Percentiles rank a stretch among this genome's conserved stretches.
phyloP scores from a whole-genome alignment of 2,113 vertebrate genomes.

The Penelope pileata region DNA sequence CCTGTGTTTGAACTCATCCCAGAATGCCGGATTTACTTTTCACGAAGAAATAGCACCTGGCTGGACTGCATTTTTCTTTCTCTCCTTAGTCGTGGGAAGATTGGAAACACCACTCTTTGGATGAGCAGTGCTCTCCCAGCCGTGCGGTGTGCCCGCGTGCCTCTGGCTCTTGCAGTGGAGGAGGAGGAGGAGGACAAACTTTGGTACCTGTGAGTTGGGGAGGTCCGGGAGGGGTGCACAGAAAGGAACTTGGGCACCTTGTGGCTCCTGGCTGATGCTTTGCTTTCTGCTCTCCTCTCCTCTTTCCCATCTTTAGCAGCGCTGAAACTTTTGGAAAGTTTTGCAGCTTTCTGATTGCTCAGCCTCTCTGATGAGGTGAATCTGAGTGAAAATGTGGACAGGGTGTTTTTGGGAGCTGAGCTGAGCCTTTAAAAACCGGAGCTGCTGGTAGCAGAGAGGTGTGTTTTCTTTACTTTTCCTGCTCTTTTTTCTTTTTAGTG shows the following conservation, averaged over 20 bases:
- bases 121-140: conserved; percentile 19
- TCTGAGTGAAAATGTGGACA: not conserved
- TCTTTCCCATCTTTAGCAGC: not conserved
- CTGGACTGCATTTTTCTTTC: conserved; percentile 47
- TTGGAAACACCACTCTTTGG: conserved; percentile 62
- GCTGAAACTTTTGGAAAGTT: not conserved
- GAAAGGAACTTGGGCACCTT: conserved; percentile 49
- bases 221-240: conserved; percentile 75
- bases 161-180: conserved; percentile 48
- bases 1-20: conserved; percentile 82
- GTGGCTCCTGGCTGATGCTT: not conserved
- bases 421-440: not conserved
- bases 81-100: conserved; percentile 18
- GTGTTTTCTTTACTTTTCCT: not conserved
- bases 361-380: not conserved
- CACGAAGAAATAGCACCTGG: conserved; percentile 56
- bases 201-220: conserved; percentile 67
- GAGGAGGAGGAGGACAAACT: conserved; percentile 73
- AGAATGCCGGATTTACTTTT: conserved; percentile 81
- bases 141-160: conserved; percentile 43
- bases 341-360: not conserved
- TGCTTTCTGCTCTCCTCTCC: not conserved
- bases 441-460: not conserved
- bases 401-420: not conserved
- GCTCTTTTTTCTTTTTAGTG: not conserved